Evolutionary conservation across 1,140 invertebrate genomes (phyloP).

Genomic region (Daktulosphaira vitifoliae): DNA sequence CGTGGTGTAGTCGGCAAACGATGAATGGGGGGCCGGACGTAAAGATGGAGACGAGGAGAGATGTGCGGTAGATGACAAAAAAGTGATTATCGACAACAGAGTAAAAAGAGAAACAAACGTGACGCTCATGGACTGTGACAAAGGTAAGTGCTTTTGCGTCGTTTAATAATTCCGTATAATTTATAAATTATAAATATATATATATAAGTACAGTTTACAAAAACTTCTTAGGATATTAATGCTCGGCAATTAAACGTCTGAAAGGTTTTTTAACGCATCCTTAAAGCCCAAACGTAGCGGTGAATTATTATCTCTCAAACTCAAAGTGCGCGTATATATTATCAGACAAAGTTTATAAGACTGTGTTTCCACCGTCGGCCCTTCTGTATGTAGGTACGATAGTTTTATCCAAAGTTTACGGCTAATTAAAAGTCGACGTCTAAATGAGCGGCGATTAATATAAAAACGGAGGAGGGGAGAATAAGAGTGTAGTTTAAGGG

Average conservation of each 20-base stretch:
- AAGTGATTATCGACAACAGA: not conserved
- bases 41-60: not conserved
- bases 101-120: not conserved
- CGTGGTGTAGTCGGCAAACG: constrained; percentile 1
- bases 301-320: constrained; percentile 30
- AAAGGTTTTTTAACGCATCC: constrained; percentile 29
- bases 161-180: constrained; percentile 33
- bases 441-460: constrained; percentile 31
- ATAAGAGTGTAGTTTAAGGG: no score
- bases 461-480: constrained; percentile 1
- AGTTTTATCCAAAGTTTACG: constrained; percentile 32
- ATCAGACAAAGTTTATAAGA: not conserved
- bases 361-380: no score
- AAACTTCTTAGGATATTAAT: constrained; percentile 28
- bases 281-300: not conserved
- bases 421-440: constrained; percentile 33
- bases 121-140: not conserved
- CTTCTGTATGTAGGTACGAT: constrained; percentile 16
- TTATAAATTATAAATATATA: constrained; percentile 32
- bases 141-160: constrained; percentile 15
- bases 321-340: constrained; percentile 10
- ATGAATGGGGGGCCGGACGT: not conserved
- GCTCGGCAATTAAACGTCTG: constrained; percentile 3
- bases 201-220: not conserved
- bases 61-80: not conserved